Base-by-base conservation (phyloP, 2,113 vertebrate species). In the Salvelinus namaycush region DNA sequence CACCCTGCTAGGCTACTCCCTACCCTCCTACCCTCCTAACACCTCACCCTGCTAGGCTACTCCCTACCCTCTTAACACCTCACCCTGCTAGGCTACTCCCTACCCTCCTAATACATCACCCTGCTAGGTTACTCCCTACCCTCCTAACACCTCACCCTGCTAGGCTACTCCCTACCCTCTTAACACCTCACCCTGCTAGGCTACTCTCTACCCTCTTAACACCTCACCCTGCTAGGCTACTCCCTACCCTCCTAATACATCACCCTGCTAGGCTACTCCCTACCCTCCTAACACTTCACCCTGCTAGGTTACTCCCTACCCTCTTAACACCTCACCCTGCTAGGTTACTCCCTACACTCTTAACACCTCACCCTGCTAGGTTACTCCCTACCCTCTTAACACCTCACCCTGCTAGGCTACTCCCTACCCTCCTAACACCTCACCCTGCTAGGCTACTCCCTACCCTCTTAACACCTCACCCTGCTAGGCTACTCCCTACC, bases 31-130 rank as follows among this genome's bases (percentile, higher is more conserved):
- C 26, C 26, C 26, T 27, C 26, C 2, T 27, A 27, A 48, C n/a
- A 6, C 59, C 59, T 5, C 16, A 7, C 18, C 29, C 29, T 29
- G 29, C 29, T 29, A 29, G 29, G 29, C 51, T 29, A 29, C 31
- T 67, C n/a, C 9, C 79, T 70, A n/a, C 67, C 66, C 24, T 48
- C 44, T 2, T 12, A 48, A 48, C n/a, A 6, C 59, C 59, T 5
- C 16, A 7, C 18, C 29, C 29, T 29, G 29, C 29, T 29, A 29
- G 29, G 29, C 29, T 29, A 29, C 29, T 29, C 29, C 29, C 29
- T 29, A 20, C 59, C 59, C 59, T 5, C 59, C 59, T 62, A 73
- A 79, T 70, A 62, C 72, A 65, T 3, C 4, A 29, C 29, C 29
- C 29, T 29, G 29, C 29, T 29, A 29, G 29, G 29, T 44, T 29